A percentile compares a stretch with the other conserved stretches of the same genome.
Conservation (phyloP, 2,888 invertebrate genomes). For the Parnassius smintheus region DNA sequence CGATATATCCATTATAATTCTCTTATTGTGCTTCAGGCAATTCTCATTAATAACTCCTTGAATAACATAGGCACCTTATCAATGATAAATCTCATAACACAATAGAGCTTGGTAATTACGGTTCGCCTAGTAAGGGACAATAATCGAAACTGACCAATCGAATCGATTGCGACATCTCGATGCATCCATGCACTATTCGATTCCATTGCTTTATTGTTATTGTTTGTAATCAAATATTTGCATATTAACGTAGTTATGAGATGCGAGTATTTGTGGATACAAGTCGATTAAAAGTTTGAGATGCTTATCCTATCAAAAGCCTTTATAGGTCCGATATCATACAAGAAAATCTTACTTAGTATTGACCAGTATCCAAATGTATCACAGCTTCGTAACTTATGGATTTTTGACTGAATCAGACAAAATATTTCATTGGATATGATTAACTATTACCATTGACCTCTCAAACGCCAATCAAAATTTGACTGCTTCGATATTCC, state of each 20-base stretch:
- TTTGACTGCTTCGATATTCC: no score
- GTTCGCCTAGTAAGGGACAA: conserved; percentile 71
- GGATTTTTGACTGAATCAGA: no score
- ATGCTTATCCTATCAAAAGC: no score
- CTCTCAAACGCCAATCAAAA: no score
- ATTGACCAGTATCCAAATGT: no score
- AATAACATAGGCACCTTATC: conserved; percentile 37
- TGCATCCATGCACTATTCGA: conserved; percentile 67
- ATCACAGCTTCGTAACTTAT: no score
- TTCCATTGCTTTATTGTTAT: conserved; percentile 65
- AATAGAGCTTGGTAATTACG: conserved; percentile 70
- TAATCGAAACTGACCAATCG: conserved; percentile 58
- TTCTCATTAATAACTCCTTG: conserved; percentile 36
- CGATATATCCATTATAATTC: not conserved
- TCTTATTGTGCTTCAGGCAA: conserved; percentile 6
- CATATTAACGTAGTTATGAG: conserved; percentile 39
- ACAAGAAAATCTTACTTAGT: no score
- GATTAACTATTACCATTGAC: no score
- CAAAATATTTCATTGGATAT: no score
- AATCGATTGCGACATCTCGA: conserved; percentile 52
- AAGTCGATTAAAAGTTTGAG: no score
- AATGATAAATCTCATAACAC: conserved; percentile 58
- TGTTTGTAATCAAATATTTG: conserved; percentile 68
- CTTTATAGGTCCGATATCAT: no score
- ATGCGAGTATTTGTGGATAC: not conserved